phyloP scores from a whole-genome alignment of 2,888 invertebrate species.

The Amblyteles armatorius region DNA sequence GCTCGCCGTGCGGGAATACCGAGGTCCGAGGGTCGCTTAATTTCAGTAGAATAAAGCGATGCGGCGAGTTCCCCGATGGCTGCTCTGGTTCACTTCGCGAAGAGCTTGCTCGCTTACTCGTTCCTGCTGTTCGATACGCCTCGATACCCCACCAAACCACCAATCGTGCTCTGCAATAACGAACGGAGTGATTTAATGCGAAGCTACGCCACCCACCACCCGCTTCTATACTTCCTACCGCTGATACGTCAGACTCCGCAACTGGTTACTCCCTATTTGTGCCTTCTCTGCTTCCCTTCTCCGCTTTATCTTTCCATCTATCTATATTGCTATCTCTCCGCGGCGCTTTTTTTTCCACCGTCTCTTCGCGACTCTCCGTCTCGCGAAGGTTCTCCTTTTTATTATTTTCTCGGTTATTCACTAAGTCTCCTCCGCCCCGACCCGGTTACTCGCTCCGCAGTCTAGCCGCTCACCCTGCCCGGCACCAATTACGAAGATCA shows the following conservation, averaged over 20 bases:
- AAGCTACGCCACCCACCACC: slow-evolving; percentile 58
- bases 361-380: slow-evolving; percentile 30
- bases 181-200: slow-evolving; percentile 67
- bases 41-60: slow-evolving; percentile 58
- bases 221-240: slow-evolving; percentile 35
- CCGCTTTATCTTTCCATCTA: slow-evolving; percentile 30
- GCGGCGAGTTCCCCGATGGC: slow-evolving; percentile 36
- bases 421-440: slow-evolving; percentile 33
- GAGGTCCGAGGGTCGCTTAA: slow-evolving; percentile 51
- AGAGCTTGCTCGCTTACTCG: slow-evolving; percentile 30
- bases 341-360: background rate
- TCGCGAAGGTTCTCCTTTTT: slow-evolving; percentile 43
- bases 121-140: slow-evolving; percentile 47
- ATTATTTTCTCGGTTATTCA: slow-evolving; percentile 58
- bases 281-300: slow-evolving; percentile 26
- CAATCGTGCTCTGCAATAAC: slow-evolving; percentile 62
- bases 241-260: slow-evolving; percentile 23
- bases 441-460: background rate
- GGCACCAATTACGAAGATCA: slow-evolving; percentile 62
- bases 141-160: slow-evolving; percentile 44
- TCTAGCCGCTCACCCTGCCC: slow-evolving; percentile 27
- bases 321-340: slow-evolving; percentile 32
- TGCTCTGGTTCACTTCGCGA: slow-evolving; percentile 48
- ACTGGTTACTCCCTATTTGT: slow-evolving; percentile 46
- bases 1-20: slow-evolving; percentile 10